These are phyloP conservation scores for Emberiza fucata DNA, from an alignment of 2,113 vertebrate species.

Conservation along the genomic window DNA sequence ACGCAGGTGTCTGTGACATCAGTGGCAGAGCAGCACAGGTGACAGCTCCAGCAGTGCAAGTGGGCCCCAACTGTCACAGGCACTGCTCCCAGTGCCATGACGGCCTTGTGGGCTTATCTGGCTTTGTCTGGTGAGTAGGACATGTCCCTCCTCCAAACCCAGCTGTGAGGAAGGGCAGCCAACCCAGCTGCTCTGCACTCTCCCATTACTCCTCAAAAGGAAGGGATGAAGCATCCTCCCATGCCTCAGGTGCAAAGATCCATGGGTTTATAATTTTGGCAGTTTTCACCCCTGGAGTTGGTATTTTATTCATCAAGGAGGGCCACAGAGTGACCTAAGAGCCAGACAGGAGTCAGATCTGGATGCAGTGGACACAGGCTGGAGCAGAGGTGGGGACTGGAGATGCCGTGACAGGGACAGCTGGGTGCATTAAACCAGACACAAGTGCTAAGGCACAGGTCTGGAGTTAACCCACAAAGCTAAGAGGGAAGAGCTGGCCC, in stretches of 20 bases:
- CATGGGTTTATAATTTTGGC: not conserved
- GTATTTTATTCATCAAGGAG: not conserved
- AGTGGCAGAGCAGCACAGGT: not conserved
- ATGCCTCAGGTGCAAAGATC: not conserved
- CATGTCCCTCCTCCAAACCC: not conserved
- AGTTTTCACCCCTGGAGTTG: not conserved
- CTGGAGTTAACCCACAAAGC: not conserved
- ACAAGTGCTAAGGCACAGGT: accelerated
- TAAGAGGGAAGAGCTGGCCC: not conserved
- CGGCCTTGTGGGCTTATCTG: not conserved
- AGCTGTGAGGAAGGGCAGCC: not conserved
- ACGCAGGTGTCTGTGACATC: not conserved
- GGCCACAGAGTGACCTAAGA: not conserved
- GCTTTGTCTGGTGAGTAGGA: conserved; percentile 39
- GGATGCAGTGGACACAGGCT: not conserved
- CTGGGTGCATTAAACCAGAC: not conserved
- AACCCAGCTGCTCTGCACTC: not conserved
- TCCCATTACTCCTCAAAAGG: not conserved
- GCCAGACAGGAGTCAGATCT: not conserved
- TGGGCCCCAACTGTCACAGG: not conserved
- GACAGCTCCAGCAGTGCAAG: not conserved
- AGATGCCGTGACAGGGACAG: not conserved
- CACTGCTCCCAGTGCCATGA: not conserved
- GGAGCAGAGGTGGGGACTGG: not conserved
- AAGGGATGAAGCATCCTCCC: not conserved